Base-by-base conservation (phyloP, 1,140 invertebrate genomes). In the Episyrphus balteatus region DNA sequence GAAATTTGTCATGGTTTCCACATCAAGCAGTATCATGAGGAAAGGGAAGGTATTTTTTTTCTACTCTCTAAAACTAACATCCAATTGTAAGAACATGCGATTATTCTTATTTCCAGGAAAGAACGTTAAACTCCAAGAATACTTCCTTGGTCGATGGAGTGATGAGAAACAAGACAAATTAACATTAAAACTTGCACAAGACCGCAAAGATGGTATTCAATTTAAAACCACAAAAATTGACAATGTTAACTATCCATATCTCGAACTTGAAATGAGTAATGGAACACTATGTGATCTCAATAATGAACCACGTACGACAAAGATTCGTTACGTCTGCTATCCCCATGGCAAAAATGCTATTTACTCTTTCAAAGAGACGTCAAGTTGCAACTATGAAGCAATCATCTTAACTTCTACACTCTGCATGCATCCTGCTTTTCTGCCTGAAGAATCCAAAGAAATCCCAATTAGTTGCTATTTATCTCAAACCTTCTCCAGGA, bases 21-120 rank as follows among this genome's bases (percentile, higher is more conserved):
- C 67, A 79, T 98, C 3, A 74, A 87, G 11, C 95, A 98, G 62
- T 98, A 92, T 70, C 93, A 98, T 68, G 93, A 97, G 70, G 89
- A 93, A 57, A 78, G 89, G 51, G 92, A 95, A 69, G 86, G 82
- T 51, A n/a, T n/a, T n/a, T n/a, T n/a, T n/a, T n/a, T n/a, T n/a
- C n/a, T n/a, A n/a, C n/a, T n/a, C n/a, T n/a, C n/a, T n/a, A n/a
- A n/a, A 66, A 50, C 12, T 14, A 44, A 48, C 6, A 12, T 18
- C 30, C 38, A 34, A n/a, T n/a, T n/a, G n/a, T n/a, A n/a, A n/a
- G 15, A 8, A 12, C 31, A 34, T 32, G 43, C 9, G 33, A 45
- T 33, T 15, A 14, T 33, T 8, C 17, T 7, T 45, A 34, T 55
- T 63, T 66, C 11, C 43, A 73, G 72, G 74, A n/a, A 89, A 88